Conservation (phyloP, 2,113 vertebrate genomes). For the Tyrannus savana region DNA sequence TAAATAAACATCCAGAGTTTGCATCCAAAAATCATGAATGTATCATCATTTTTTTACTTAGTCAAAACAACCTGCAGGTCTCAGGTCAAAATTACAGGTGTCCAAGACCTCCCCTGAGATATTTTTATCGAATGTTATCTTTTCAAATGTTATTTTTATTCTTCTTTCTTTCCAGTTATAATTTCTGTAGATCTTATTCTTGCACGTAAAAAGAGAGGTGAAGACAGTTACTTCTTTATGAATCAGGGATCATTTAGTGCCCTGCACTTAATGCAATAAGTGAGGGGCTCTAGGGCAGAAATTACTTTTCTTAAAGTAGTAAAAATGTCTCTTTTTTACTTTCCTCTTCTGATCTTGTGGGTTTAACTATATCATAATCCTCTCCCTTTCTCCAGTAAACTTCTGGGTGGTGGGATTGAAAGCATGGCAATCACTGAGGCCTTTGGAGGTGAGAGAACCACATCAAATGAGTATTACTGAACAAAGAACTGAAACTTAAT, state of each 20-base stretch:
- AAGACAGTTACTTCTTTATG: background rate
- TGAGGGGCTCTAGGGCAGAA: background rate
- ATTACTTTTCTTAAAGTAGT: background rate
- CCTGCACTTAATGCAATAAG: background rate
- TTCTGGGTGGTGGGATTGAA: slow-evolving; percentile 95
- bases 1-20: background rate
- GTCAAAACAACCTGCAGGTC: background rate
- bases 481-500: background rate
- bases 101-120: background rate
- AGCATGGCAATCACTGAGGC: slow-evolving; percentile 99
- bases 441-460: slow-evolving; percentile 89
- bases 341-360: background rate
- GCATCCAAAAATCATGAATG: background rate
- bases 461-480: background rate
- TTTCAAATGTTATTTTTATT: background rate
- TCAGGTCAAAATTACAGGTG: background rate
- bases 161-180: background rate
- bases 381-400: slow-evolving; percentile 84
- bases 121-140: background rate
- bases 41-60: background rate
- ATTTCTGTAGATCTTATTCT: background rate
- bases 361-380: background rate
- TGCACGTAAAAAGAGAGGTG: background rate
- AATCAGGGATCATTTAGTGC: background rate
- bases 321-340: background rate